Conservation (phyloP, 2,888 invertebrate genomes). For the Pandemis heparana region DNA sequence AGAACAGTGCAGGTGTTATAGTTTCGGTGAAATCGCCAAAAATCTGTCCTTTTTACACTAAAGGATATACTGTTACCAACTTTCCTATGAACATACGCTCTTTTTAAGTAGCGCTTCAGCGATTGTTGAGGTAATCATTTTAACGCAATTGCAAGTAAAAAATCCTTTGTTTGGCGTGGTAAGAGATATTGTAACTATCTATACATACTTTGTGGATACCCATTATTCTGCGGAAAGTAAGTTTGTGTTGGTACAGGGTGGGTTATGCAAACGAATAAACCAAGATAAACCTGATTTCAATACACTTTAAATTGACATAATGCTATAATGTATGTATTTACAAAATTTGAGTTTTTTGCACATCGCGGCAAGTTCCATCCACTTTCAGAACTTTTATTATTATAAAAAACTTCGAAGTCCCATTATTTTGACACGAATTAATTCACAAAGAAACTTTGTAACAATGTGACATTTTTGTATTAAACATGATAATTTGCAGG, state of each 20-base stretch:
- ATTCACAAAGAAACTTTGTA: constrained; percentile 66
- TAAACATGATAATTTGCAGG: constrained; percentile 55
- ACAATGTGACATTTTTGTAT: constrained; percentile 53
- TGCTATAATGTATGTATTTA: too few species aligned
- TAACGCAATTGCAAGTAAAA: too few species aligned
- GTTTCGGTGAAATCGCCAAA: too few species aligned
- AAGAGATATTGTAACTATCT: too few species aligned
- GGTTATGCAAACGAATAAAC: constrained; percentile 13
- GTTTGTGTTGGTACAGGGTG: constrained; percentile 11
- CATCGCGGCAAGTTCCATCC: neutral
- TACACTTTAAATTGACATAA: neutral
- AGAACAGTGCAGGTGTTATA: too few species aligned
- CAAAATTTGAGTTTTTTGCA: too few species aligned
- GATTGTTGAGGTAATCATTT: too few species aligned
- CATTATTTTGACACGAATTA: constrained; percentile 15
- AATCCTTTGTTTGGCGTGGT: too few species aligned
- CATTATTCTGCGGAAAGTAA: neutral
- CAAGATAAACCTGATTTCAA: constrained; percentile 9
- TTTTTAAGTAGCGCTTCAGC: too few species aligned
- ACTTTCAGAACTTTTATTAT: neutral
- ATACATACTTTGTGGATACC: neutral
- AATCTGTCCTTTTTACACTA: too few species aligned
- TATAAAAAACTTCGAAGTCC: constrained; percentile 2
- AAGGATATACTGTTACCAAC: too few species aligned
- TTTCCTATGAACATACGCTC: too few species aligned